Base-by-base conservation (phyloP, 2,888 invertebrate genomes). In the Theodoxus fluviatilis region DNA sequence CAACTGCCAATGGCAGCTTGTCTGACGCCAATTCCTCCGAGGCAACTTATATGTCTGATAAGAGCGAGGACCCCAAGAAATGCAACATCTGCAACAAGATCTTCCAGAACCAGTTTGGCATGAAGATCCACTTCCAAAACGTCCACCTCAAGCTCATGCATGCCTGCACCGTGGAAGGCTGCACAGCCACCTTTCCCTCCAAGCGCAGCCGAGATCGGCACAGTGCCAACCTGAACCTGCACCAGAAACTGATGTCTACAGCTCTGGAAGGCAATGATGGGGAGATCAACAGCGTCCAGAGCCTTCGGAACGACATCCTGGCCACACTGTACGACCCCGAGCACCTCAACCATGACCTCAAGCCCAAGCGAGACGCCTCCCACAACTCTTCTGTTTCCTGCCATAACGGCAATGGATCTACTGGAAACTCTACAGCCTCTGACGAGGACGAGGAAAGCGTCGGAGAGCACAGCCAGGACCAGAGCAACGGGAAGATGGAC, bases 91-190 rank as follows among this genome's bases (percentile, higher is more conserved):
- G 98, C 86, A 94, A 94, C 7, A 95, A 96, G 88, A 91, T 94
- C 83, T 97, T 96, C 87, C 95, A 94, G 87, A 97, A 95, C 84
- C 93, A 94, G 81, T 96, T 95, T 85, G 93, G 94, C 66, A 92
- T 96, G 33, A 96, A 96, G 88, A 94, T 94, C 1, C 98, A 98
- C 86, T 97, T 95, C 87, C 96, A 96, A 89, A 96, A 94, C 87
- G 94, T 95, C 12, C 97, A 98, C 88, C 91, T 97, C 68, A 97
- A 97, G 88, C 89, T 96, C 73, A 94, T 96, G 93, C 96, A 96
- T 88, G 94, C 94, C 85, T 98, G 98, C 88, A 94, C 93, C 82
- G 93, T 95, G 3, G 96, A 96, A 77, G 96, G 96, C 0, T 98
- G 98, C 86, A 94, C 94, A 88, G 96, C 96, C 0, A 94, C 95